A percentile compares a stretch with the other conserved stretches of the same genome.
These are phyloP conservation scores for Amiota mariae DNA, from an alignment of 2,888 invertebrate genomes.

Conservation along the genomic window DNA sequence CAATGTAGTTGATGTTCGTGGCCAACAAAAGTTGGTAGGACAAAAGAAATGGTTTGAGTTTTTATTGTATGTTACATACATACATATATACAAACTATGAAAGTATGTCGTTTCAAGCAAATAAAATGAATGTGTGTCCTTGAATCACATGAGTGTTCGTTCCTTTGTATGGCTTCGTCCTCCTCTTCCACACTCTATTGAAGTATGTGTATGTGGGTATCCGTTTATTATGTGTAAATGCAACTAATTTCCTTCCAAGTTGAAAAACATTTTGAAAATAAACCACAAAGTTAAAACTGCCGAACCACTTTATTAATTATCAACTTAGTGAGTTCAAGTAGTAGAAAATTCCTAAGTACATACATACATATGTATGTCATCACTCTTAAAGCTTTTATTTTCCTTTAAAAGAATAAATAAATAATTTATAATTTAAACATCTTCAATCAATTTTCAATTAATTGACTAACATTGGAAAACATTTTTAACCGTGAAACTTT, in stretches of 20 bases:
- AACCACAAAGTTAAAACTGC: slow-evolving; percentile 1
- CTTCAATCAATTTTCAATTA: too few relatives aligned
- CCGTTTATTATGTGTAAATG: not conserved
- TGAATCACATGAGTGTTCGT: not conserved
- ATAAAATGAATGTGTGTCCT: not conserved
- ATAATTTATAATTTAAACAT: too few relatives aligned
- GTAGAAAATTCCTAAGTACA: not conserved
- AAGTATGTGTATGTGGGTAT: not conserved
- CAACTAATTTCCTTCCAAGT: not conserved
- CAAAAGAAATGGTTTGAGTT: not conserved
- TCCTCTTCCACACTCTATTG: too few relatives aligned
- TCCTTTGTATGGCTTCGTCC: not conserved
- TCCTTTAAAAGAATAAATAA: too few relatives aligned
- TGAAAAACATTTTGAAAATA: not conserved
- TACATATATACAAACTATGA: too few relatives aligned
- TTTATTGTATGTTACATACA: not conserved
- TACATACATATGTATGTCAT: too few relatives aligned
- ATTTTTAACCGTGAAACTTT: too few relatives aligned
- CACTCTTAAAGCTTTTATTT: too few relatives aligned
- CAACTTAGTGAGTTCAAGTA: not conserved
- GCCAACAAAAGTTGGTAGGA: slow-evolving; percentile 12
- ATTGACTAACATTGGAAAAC: too few relatives aligned
- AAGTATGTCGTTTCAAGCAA: slow-evolving; percentile 12
- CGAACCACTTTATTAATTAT: not conserved
- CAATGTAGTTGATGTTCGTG: slow-evolving; percentile 35